These are phyloP conservation scores for Ganaspis sp. DNA, from an alignment of 1,140 invertebrate genomes.

Conservation along the genomic window DNA sequence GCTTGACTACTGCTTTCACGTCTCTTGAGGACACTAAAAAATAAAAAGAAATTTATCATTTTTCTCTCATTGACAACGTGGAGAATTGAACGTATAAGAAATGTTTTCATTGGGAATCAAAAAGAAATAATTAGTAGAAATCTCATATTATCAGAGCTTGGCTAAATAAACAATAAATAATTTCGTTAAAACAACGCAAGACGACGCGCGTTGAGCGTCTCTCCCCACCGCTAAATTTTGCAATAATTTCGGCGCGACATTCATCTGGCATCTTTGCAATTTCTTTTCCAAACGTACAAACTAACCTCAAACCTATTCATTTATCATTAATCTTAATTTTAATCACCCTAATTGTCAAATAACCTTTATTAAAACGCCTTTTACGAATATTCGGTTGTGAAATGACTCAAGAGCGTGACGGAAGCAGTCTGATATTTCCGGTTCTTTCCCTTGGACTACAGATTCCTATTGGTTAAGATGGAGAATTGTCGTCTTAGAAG, in stretches of 20 bases:
- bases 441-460: constrained; percentile 31
- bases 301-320: neutral
- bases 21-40: neutral
- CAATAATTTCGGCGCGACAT: neutral
- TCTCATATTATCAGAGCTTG: neutral
- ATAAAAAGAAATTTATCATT: neutral
- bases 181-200: constrained; percentile 12
- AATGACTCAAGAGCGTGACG: constrained; percentile 41
- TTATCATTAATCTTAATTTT: neutral
- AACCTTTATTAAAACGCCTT: neutral
- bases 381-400: constrained; percentile 41
- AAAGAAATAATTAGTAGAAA: neutral
- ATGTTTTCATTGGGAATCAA: neutral
- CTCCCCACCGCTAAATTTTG: constrained; percentile 20
- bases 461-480: constrained; percentile 31
- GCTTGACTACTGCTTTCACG: neutral
- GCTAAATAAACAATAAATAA: constrained; percentile 4
- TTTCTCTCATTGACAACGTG: neutral
- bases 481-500: constrained; percentile 29
- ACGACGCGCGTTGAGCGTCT: neutral
- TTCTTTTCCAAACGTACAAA: neutral
- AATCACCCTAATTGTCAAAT: neutral
- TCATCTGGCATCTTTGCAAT: neutral
- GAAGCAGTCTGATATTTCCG: constrained; percentile 51
- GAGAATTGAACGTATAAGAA: neutral